phyloP scores from a whole-genome alignment of 2,113 vertebrate genomes.

The Prochilodus magdalenae region DNA sequence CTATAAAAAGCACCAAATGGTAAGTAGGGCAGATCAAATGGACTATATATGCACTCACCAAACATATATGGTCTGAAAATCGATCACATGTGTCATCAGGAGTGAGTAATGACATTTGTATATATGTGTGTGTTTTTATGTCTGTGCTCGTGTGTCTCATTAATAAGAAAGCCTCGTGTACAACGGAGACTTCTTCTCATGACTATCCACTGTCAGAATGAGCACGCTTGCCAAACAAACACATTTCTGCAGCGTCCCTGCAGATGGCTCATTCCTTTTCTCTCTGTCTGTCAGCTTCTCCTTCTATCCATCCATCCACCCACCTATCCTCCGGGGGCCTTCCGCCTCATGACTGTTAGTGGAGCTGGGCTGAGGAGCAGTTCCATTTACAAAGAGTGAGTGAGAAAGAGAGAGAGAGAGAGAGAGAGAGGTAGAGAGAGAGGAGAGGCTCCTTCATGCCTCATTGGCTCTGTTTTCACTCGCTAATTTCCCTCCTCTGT shows the following conservation, averaged over 20 bases:
- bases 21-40: too few relatives aligned
- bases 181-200: constrained; percentile 4
- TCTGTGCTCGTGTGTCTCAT: constrained; percentile 18
- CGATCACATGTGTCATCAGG: too few relatives aligned
- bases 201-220: constrained; percentile 18
- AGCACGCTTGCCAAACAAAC: constrained; percentile 50
- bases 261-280: constrained; percentile 37
- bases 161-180: constrained; percentile 41
- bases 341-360: constrained; percentile 31
- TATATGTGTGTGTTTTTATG: background rate
- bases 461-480: constrained; percentile 81
- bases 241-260: constrained; percentile 21
- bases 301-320: constrained; percentile 9
- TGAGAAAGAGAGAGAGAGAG: background rate
- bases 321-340: constrained; percentile 33
- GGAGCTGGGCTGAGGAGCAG: constrained; percentile 30
- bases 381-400: constrained; percentile 41
- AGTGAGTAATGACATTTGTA: too few relatives aligned
- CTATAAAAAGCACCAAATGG: too few relatives aligned
- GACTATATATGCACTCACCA: too few relatives aligned
- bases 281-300: constrained; percentile 18
- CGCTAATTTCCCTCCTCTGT: constrained; percentile 74
- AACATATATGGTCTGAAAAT: too few relatives aligned
- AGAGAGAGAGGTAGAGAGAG: background rate
- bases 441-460: constrained; percentile 75